Percentiles rank a stretch among this genome's conserved stretches.
Conservation (phyloP, 2,113 vertebrate species). For the Cyanoliseus patagonus region DNA sequence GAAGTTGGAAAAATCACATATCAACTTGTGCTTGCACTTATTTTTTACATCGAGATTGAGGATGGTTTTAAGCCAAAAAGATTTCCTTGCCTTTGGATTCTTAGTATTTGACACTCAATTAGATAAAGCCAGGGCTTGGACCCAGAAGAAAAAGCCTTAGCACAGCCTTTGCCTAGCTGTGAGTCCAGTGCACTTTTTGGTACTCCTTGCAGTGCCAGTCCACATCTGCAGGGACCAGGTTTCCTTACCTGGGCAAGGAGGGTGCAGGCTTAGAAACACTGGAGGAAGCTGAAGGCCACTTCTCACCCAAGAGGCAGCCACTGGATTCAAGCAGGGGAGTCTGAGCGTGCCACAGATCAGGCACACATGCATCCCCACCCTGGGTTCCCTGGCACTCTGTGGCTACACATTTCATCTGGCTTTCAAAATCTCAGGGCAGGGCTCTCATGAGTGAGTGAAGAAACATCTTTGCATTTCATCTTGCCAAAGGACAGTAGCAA, state of each 20-base stretch:
- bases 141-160: background rate
- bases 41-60: fast-evolving
- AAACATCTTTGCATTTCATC: background rate
- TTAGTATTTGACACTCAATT: background rate
- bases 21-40: background rate
- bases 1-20: background rate
- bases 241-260: background rate
- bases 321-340: background rate
- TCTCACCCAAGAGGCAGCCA: background rate
- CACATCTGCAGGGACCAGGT: background rate
- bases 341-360: background rate
- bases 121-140: background rate
- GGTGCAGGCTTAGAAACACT: background rate
- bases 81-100: background rate
- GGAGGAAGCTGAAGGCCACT: background rate
- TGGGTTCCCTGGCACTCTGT: no score
- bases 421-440: background rate
- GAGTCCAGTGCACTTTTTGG: background rate
- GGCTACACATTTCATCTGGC: background rate
- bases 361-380: background rate
- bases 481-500: background rate
- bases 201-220: background rate
- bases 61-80: background rate
- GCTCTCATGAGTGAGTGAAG: background rate
- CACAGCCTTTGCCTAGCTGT: background rate